Evolutionary conservation across 2,797 vertebrate genomes (phyloP).

Genomic region (Sebastes taczanowskii): DNA sequence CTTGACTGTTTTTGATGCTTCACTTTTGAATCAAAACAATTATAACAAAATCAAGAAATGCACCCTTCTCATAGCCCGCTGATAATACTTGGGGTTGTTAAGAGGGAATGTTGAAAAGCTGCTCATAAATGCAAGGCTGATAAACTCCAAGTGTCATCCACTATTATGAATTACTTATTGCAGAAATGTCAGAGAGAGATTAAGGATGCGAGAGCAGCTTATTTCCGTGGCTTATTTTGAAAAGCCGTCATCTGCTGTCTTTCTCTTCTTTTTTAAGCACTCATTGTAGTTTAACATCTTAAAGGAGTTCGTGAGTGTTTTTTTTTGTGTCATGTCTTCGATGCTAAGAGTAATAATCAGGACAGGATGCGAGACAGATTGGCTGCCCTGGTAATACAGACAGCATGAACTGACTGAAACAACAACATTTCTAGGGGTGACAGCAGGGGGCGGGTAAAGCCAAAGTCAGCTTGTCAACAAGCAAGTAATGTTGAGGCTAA

Average conservation of each 20-base stretch:
- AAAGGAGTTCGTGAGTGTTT: neutral
- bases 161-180: conserved; percentile 55
- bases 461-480: neutral
- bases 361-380: neutral
- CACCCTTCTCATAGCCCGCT: neutral
- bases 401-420: neutral
- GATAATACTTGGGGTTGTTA: conserved; percentile 15
- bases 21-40: conserved; percentile 27
- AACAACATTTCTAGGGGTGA: neutral
- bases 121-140: conserved; percentile 45
- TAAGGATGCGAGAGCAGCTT: conserved; percentile 42
- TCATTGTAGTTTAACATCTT: conserved; percentile 8
- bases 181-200: conserved; percentile 60
- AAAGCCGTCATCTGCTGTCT: conserved; percentile 22
- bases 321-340: neutral
- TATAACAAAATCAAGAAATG: conserved; percentile 15
- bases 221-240: conserved; percentile 46
- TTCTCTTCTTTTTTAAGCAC: conserved; percentile 1
- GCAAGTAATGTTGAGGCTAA: neutral
- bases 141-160: conserved; percentile 52
- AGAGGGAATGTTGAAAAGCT: conserved; percentile 38
- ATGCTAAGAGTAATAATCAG: neutral
- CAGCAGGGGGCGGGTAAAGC: neutral
- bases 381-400: neutral
- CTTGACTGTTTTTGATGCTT: conserved; percentile 9